phyloP scores from a whole-genome alignment of 1,140 invertebrate genomes.

The Cecropterus lyciades region DNA sequence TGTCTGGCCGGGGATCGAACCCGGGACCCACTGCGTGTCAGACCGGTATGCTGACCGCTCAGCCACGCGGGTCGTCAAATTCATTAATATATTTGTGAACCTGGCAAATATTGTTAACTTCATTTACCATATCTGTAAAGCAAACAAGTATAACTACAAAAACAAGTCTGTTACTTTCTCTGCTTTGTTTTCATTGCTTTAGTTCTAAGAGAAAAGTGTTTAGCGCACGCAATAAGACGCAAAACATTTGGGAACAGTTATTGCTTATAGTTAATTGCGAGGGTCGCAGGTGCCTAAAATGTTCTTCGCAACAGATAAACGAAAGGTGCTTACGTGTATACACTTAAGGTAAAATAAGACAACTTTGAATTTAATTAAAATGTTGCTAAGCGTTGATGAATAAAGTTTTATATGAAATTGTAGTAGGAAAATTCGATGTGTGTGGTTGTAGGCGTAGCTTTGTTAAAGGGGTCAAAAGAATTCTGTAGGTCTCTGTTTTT shows the following conservation, averaged over 20 bases:
- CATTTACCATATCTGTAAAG: too few species aligned
- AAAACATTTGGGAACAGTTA: neutral
- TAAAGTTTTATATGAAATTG: neutral
- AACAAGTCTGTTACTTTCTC: neutral
- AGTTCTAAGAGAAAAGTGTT: neutral
- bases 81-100: too few species aligned
- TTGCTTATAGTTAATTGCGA: constrained; percentile 1
- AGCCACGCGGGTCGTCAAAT: too few species aligned
- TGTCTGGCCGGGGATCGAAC: too few species aligned
- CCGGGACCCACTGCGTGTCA: too few species aligned
- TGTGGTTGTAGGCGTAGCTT: too few species aligned
- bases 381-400: neutral
- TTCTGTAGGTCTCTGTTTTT: too few species aligned
- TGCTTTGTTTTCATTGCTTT: neutral
- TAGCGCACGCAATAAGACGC: neutral
- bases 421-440: too few species aligned
- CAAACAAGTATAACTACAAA: too few species aligned
- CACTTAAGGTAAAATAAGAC: neutral
- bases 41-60: too few species aligned
- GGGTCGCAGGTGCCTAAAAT: constrained; percentile 4
- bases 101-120: too few species aligned
- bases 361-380: constrained; percentile 2
- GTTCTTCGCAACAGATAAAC: constrained; percentile 3
- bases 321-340: neutral
- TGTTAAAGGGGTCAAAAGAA: too few species aligned